A percentile compares a stretch with the other conserved stretches of the same genome.
phyloP scores from a whole-genome alignment of 2,888 invertebrate species.

The Sinhomidia bicolor region DNA sequence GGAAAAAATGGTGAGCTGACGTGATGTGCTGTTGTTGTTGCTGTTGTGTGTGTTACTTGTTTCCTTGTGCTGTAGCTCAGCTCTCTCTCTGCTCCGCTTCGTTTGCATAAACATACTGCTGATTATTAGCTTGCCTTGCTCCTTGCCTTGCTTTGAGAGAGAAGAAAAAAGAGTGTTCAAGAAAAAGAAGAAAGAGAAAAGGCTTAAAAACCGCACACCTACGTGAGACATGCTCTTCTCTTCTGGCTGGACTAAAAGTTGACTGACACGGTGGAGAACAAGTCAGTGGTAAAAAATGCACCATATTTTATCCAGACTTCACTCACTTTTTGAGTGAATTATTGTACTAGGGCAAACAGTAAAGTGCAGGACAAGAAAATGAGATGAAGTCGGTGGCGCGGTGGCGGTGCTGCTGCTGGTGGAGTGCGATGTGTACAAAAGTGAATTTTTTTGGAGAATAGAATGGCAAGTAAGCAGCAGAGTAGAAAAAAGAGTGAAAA shows the following conservation, averaged over 20 bases:
- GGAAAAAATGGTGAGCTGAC: constrained; percentile 52
- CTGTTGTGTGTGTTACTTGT: constrained; percentile 36
- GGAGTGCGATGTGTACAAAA: not conserved
- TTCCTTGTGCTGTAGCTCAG: constrained; percentile 22
- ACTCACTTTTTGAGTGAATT: constrained; percentile 75
- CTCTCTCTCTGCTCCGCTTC: not conserved
- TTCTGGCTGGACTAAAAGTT: constrained; percentile 70
- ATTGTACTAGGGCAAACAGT: constrained; percentile 74
- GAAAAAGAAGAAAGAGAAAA: constrained; percentile 1
- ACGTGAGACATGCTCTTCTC: constrained; percentile 60
- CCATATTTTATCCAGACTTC: constrained; percentile 74
- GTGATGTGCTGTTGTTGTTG: constrained; percentile 39
- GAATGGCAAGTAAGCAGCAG: not conserved
- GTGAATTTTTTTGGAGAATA: not conserved
- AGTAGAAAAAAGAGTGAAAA: not conserved
- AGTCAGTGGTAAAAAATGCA: constrained; percentile 73
- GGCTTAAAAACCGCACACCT: constrained; percentile 68
- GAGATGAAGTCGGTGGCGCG: constrained; percentile 64
- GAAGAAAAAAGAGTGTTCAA: not conserved
- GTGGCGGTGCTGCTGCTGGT: constrained; percentile 5
- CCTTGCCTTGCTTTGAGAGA: not conserved
- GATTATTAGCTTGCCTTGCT: constrained; percentile 55
- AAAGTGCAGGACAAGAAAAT: constrained; percentile 74
- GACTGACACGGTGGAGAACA: constrained; percentile 71
- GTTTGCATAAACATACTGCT: constrained; percentile 69